Conservation (phyloP, 2,888 invertebrate genomes). For the Anoplius nigerrimus region DNA sequence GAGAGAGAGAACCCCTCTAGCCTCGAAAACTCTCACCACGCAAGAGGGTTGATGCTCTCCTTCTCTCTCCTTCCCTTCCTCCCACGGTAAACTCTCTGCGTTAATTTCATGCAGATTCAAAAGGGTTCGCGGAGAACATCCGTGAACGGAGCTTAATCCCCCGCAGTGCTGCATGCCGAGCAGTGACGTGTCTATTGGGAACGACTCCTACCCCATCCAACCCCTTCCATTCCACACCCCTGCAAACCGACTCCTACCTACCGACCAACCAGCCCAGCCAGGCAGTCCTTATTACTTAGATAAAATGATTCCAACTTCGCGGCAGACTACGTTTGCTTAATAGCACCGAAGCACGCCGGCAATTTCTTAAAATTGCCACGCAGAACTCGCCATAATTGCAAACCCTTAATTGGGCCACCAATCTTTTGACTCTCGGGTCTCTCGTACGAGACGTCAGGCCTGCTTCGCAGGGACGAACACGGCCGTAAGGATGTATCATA, state of each 20-base stretch:
- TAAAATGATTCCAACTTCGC: constrained; percentile 11
- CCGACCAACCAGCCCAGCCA: not conserved
- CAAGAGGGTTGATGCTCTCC: constrained; percentile 18
- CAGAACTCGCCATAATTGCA: constrained; percentile 11
- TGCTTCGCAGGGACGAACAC: too few relatives aligned
- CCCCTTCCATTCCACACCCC: not conserved
- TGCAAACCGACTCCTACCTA: not conserved
- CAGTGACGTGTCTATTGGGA: constrained; percentile 35
- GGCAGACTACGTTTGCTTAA: constrained; percentile 6
- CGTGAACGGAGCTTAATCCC: constrained; percentile 50
- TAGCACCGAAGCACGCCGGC: constrained; percentile 5
- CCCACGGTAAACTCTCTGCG: constrained; percentile 47
- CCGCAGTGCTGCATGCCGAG: constrained; percentile 33
- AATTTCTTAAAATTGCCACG: constrained; percentile 7
- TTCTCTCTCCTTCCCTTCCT: too few relatives aligned
- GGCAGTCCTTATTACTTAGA: constrained; percentile 6
- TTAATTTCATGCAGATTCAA: constrained; percentile 61
- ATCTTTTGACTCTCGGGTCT: too few relatives aligned
- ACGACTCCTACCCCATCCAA: constrained; percentile 13
- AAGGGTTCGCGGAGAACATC: constrained; percentile 44
- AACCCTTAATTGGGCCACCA: not conserved
- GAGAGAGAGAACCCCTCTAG: constrained; percentile 25
- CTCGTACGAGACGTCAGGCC: too few relatives aligned
- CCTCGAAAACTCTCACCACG: constrained; percentile 43
- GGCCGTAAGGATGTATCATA: too few relatives aligned